phyloP scores from a whole-genome alignment of 1,140 invertebrate genomes.

The Arion vulgaris region DNA sequence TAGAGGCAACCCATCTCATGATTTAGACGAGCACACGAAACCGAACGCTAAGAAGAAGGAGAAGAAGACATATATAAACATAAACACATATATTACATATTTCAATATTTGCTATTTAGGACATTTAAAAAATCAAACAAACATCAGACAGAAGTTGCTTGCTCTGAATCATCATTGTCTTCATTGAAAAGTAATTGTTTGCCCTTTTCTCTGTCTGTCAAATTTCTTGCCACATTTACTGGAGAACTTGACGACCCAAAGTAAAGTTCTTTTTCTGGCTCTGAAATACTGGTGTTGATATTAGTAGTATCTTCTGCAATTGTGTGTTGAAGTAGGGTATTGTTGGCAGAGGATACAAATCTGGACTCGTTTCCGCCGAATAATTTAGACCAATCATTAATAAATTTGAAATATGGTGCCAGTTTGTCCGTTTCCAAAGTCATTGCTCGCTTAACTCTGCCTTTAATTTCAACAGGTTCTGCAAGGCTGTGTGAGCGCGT shows the following conservation, averaged over 20 bases:
- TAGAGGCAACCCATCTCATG: no score
- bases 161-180: neutral
- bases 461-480: neutral
- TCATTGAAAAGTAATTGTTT: neutral
- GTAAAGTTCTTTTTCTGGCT: neutral
- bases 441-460: neutral
- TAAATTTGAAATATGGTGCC: neutral
- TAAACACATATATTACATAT: no score
- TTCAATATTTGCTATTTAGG: no score
- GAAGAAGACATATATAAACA: no score
- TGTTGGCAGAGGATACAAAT: slow-evolving; percentile 2
- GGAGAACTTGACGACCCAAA: neutral
- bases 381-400: neutral
- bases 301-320: neutral
- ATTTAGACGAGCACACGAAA: no score
- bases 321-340: neutral
- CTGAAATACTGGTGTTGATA: neutral
- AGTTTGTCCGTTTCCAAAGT: neutral
- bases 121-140: no score
- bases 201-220: neutral
- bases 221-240: neutral
- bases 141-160: neutral
- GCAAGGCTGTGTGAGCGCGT: neutral
- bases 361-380: neutral
- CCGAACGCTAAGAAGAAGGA: no score